Base-by-base conservation (phyloP, 2,797 vertebrate species). In the Periophthalmus magnuspinnatus region DNA sequence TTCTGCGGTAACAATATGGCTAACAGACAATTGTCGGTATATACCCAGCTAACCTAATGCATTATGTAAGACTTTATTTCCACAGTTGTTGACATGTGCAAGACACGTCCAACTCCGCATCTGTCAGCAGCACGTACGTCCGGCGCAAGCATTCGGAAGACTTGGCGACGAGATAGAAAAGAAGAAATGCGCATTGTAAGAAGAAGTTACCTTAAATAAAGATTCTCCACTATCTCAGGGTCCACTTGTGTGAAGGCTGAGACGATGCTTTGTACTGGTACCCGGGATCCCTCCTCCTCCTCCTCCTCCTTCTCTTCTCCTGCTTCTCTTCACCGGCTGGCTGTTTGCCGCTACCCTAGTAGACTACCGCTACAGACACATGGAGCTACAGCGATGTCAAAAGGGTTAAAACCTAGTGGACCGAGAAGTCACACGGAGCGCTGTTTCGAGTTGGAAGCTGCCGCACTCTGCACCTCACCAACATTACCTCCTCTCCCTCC, bases 371-470 rank as follows among this genome's bases (percentile, higher is more conserved):
- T 41, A 60, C 74, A 77, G 80, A 85, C 88, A 90, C 84, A 91
- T 81, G 80, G 74, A 83, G 86, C 88, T 91, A 81, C 74, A 75
- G 85, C 84, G 78, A 90, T 81, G 89, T 83, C 91, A 91, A 77
- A 90, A 84, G 89, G 91, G 90, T 91, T 90, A 86, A 90, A 89
- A 92, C 89, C 92, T 79, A 84, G 84, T 86, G 85, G 84, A 90
- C 88, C 72, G 80, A 82, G 86, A 90, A 91, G 91, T 91, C 91
- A 88, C 88, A 90, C 83, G 84, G 41, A 88, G 89, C 87, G 78
- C 84, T 83, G 84, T 81, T 61, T 81, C 75, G 85, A 84, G 81
- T 90, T 89, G 76, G 86, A 81, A 85, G 82, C 86, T 89, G 86
- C 89, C 73, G 89, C 86, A 84, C 86, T 88, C 88, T 79, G 82